Evolutionary conservation across 2,113 vertebrate genomes (phyloP).

Genomic region (Acanthochromis polyacanthus): DNA sequence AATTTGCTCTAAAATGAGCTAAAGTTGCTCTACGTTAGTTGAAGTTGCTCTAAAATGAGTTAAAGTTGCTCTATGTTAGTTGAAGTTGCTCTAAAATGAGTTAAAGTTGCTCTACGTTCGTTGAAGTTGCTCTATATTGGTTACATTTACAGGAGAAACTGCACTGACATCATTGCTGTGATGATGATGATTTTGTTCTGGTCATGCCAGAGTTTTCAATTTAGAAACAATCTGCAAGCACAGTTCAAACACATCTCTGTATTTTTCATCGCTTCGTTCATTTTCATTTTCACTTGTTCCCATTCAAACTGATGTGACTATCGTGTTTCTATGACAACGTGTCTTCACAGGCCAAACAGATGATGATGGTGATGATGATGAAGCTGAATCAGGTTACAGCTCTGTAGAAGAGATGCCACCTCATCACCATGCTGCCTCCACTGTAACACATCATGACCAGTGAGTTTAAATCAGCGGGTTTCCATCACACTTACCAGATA

Average conservation of each 20-base stretch:
- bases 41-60: too few relatives aligned
- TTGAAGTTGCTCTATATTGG: too few relatives aligned
- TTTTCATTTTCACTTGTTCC: neutral
- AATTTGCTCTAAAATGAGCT: too few relatives aligned
- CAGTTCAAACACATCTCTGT: too few relatives aligned
- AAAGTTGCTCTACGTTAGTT: too few relatives aligned
- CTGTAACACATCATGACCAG: constrained; percentile 70
- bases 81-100: too few relatives aligned
- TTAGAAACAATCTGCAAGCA: neutral
- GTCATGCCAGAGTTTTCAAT: neutral
- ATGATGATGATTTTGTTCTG: neutral
- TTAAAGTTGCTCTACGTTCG: too few relatives aligned
- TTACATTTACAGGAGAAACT: neutral
- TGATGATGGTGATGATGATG: constrained; percentile 18
- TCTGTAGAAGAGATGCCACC: constrained; percentile 38
- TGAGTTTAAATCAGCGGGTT: constrained; percentile 19
- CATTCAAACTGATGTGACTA: neutral
- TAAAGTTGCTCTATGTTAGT: too few relatives aligned
- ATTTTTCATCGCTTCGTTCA: neutral
- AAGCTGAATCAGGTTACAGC: constrained; percentile 22
- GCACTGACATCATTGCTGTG: neutral
- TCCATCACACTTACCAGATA: neutral
- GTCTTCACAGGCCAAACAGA: constrained; percentile 21
- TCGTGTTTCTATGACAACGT: constrained; percentile 1
- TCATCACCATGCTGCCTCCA: constrained; percentile 28